Conservation (phyloP, 2,888 invertebrate genomes). For the Mellilla xanthometata region DNA sequence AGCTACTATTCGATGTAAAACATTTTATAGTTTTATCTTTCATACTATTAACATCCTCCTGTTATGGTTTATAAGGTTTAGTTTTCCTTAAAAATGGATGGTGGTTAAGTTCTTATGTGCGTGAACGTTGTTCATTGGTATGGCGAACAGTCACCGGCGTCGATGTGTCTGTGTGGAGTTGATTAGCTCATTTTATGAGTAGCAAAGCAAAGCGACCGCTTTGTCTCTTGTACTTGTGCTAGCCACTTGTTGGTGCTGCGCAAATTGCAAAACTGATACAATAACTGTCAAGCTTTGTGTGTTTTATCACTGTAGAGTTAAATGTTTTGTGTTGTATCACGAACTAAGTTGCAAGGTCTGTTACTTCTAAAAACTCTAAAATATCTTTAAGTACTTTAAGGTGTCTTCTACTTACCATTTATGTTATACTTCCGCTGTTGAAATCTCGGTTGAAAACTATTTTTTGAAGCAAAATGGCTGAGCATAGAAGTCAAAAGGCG, state of each 20-base stretch:
- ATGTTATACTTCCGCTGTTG: too few species aligned
- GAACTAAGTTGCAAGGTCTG: too few species aligned
- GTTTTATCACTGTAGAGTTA: too few species aligned
- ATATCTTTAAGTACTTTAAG: too few species aligned
- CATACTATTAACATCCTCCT: not conserved
- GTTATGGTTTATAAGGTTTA: constrained; percentile 28
- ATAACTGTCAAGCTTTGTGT: too few species aligned
- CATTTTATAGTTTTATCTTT: constrained; percentile 48
- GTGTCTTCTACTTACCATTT: too few species aligned
- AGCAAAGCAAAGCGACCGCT: constrained; percentile 3
- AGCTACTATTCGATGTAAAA: constrained; percentile 47
- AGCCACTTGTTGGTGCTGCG: not conserved
- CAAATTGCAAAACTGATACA: too few species aligned
- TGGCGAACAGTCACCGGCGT: constrained; percentile 62
- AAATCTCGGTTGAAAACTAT: too few species aligned
- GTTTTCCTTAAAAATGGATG: constrained; percentile 22
- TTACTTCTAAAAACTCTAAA: too few species aligned
- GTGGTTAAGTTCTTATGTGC: constrained; percentile 46
- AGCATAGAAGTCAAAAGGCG: too few species aligned
- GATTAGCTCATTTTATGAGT: constrained; percentile 69
- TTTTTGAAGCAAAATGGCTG: too few species aligned
- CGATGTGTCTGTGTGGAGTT: constrained; percentile 77
- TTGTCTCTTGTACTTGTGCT: constrained; percentile 13
- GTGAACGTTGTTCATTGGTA: constrained; percentile 51
- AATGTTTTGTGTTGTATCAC: too few species aligned